phyloP scores from a whole-genome alignment of 2,888 invertebrate genomes.

The Lordiphosa fenestrarum region DNA sequence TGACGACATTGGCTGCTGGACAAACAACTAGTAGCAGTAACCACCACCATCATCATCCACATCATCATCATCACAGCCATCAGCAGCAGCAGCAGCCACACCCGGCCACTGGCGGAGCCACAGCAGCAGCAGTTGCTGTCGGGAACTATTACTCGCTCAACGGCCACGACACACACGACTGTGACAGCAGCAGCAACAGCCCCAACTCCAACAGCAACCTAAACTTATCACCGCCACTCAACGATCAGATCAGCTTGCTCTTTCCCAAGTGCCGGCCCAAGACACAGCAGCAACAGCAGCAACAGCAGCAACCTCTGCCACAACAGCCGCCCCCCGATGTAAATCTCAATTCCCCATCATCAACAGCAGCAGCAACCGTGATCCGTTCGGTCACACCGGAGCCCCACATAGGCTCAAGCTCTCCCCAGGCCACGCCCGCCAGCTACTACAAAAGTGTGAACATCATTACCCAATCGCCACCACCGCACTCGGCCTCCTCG shows the following conservation, averaged over 20 bases:
- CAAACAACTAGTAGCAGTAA: constrained; percentile 79
- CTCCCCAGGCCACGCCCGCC: constrained; percentile 30
- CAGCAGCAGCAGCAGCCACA: constrained; percentile 32
- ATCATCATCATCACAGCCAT: constrained; percentile 47
- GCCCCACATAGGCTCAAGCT: constrained; percentile 84
- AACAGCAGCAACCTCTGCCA: constrained; percentile 24
- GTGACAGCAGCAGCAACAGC: constrained; percentile 42
- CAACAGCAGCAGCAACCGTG: constrained; percentile 22
- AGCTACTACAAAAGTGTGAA: constrained; percentile 73
- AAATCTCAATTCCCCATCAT: constrained; percentile 36
- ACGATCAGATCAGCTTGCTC: constrained; percentile 90
- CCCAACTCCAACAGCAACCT: constrained; percentile 35
- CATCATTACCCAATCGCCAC: constrained; percentile 77
- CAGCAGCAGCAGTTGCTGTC: constrained; percentile 2
- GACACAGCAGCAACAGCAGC: constrained; percentile 62
- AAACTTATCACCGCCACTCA: constrained; percentile 80
- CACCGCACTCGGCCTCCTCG: constrained; percentile 78
- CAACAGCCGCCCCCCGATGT: constrained; percentile 43
- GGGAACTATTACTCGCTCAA: constrained; percentile 42
- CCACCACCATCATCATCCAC: constrained; percentile 68
- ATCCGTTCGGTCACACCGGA: constrained; percentile 17
- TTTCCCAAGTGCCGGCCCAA: constrained; percentile 93
- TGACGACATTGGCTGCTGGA: constrained; percentile 80
- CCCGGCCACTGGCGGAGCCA: constrained; percentile 41
- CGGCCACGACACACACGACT: constrained; percentile 46